Evolutionary conservation across 2,888 invertebrate genomes (phyloP).

Genomic region (Epistrophella euchroma): DNA sequence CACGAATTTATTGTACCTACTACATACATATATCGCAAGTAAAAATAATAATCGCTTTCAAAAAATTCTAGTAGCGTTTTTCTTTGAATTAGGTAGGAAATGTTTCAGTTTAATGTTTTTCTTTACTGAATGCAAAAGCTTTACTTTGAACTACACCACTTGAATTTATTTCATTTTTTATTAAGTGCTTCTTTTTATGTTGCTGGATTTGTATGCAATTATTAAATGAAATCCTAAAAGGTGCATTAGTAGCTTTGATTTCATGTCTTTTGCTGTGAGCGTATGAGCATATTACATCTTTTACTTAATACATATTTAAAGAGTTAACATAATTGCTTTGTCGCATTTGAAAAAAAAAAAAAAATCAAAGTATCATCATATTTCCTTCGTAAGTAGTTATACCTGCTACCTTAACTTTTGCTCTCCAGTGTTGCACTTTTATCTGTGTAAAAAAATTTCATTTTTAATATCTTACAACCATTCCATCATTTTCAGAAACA

Average conservation of each 20-base stretch:
- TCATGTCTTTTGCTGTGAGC: too few species aligned
- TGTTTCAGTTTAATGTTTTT: too few species aligned
- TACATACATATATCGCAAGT: too few species aligned
- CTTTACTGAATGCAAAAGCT: background rate
- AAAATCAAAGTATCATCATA: background rate
- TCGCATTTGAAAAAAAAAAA: background rate
- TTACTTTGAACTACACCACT: background rate
- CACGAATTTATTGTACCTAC: too few species aligned
- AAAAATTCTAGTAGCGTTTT: too few species aligned
- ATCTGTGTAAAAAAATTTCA: slow-evolving; percentile 32
- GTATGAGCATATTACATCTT: background rate
- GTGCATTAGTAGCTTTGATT: background rate
- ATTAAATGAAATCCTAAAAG: background rate
- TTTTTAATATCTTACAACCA: slow-evolving; percentile 64
- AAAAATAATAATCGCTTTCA: too few species aligned
- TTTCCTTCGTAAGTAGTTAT: background rate
- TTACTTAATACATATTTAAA: background rate
- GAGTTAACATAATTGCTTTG: background rate
- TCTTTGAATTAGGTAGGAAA: too few species aligned
- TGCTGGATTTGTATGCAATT: background rate
- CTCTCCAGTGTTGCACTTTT: slow-evolving; percentile 15
- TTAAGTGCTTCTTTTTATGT: background rate
- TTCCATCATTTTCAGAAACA: slow-evolving; percentile 26
- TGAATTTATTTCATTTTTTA: background rate
- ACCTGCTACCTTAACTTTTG: slow-evolving; percentile 4